Conservation (phyloP, 1,140 invertebrate species). For the Brachionus calyciflorus region DNA sequence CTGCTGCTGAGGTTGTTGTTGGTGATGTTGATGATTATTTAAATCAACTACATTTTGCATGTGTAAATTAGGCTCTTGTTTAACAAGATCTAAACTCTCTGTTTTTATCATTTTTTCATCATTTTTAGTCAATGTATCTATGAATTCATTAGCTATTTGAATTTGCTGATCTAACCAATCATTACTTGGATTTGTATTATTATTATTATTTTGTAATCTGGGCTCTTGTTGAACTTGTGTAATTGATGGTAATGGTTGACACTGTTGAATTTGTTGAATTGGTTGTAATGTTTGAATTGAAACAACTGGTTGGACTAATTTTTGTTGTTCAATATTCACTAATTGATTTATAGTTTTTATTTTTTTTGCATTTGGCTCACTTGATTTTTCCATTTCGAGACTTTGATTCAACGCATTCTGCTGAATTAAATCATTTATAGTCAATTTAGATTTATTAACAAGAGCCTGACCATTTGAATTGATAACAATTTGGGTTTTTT, state of each 20-base stretch:
- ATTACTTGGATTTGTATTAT: too few species aligned
- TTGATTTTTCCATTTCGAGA: constrained; percentile 24
- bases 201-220: too few species aligned
- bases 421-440: constrained; percentile 29
- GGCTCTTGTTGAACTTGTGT: neutral
- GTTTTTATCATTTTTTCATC: constrained; percentile 1
- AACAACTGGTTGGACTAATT: neutral
- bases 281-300: neutral
- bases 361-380: constrained; percentile 26
- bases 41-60: neutral
- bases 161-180: constrained; percentile 35
- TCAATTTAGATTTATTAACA: constrained; percentile 36
- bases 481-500: constrained; percentile 2
- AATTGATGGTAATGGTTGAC: neutral
- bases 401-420: constrained; percentile 20
- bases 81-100: neutral
- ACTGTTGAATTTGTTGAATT: neutral
- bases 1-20: neutral
- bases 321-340: neutral
- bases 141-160: constrained; percentile 35
- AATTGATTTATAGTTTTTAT: constrained; percentile 34
- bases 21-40: neutral
- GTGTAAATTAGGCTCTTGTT: neutral
- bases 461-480: neutral
- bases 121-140: constrained; percentile 23